Conservation (phyloP, 2,113 vertebrate species). For the Balaeniceps rex region DNA sequence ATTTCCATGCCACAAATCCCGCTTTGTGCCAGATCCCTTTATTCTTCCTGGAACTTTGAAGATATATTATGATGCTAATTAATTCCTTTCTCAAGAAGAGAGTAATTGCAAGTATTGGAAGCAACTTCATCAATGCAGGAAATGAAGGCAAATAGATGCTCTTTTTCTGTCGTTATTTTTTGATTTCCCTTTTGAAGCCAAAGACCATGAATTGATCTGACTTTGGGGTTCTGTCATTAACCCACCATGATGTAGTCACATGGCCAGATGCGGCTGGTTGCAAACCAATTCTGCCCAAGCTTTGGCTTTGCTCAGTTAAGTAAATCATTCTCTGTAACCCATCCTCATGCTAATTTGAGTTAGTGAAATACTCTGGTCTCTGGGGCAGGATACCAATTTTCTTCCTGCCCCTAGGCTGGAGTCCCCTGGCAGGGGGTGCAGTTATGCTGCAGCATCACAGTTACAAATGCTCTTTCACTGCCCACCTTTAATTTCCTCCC, state of each 20-base stretch:
- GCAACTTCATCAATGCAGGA: not conserved
- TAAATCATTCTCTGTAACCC: not conserved
- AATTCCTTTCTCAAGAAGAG: slow-evolving; percentile 53
- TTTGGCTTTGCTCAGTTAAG: not conserved
- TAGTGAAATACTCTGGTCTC: not conserved
- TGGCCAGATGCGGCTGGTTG: not conserved
- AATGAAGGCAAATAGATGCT: slow-evolving; percentile 24
- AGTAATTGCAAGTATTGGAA: slow-evolving; percentile 34
- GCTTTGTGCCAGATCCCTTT: slow-evolving; percentile 52
- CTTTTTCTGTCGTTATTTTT: not conserved
- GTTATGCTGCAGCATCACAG: not conserved
- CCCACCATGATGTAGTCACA: not conserved
- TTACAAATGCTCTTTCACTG: not conserved
- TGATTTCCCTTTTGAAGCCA: slow-evolving; percentile 3
- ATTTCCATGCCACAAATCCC: slow-evolving; percentile 33
- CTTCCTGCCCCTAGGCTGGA: not conserved
- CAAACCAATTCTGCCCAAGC: not conserved
- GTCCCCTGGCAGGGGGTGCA: not conserved
- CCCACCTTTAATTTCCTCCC: not conserved
- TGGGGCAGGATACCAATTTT: not conserved
- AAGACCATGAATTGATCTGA: not conserved
- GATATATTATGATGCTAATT: slow-evolving; percentile 54
- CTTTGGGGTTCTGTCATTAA: slow-evolving; percentile 15
- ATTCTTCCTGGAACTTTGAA: slow-evolving; percentile 44
- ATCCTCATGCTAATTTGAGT: not conserved